A percentile compares a stretch with the other conserved stretches of the same genome.
phyloP scores from a whole-genome alignment of 2,888 invertebrate genomes.

The Euplagia quadripunctaria region DNA sequence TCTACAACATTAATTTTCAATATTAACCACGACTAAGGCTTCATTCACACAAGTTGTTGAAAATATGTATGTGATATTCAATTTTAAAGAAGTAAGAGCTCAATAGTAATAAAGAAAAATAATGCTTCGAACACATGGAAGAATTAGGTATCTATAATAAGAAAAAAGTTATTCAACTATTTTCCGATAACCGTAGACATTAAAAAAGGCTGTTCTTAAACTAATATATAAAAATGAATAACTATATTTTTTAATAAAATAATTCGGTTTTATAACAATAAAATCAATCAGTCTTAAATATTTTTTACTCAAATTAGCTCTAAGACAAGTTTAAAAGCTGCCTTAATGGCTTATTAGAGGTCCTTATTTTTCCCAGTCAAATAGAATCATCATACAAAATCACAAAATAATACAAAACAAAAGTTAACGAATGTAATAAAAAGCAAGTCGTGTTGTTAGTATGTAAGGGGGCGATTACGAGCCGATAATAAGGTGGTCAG shows the following conservation, averaged over 20 bases:
- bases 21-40: too few species aligned
- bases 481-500: constrained; percentile 70
- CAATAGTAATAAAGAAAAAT: not conserved
- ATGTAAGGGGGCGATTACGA: constrained; percentile 66
- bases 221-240: too few species aligned
- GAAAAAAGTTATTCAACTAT: not conserved
- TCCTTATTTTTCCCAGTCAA: not conserved
- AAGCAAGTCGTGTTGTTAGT: constrained; percentile 60
- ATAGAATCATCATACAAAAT: constrained; percentile 49
- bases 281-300: too few species aligned
- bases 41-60: too few species aligned
- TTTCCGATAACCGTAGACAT: too few species aligned
- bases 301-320: not conserved
- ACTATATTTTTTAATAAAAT: too few species aligned
- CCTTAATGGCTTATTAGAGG: not conserved
- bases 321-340: not conserved
- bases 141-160: not conserved
- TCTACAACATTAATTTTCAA: too few species aligned
- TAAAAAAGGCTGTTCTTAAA: too few species aligned
- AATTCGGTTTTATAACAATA: not conserved
- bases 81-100: not conserved
- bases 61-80: not conserved
- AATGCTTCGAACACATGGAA: not conserved
- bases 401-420: constrained; percentile 50
- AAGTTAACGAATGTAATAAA: constrained; percentile 62